Evolutionary conservation across 2,113 vertebrate species (phyloP).

Genomic region (Clupea harengus): DNA sequence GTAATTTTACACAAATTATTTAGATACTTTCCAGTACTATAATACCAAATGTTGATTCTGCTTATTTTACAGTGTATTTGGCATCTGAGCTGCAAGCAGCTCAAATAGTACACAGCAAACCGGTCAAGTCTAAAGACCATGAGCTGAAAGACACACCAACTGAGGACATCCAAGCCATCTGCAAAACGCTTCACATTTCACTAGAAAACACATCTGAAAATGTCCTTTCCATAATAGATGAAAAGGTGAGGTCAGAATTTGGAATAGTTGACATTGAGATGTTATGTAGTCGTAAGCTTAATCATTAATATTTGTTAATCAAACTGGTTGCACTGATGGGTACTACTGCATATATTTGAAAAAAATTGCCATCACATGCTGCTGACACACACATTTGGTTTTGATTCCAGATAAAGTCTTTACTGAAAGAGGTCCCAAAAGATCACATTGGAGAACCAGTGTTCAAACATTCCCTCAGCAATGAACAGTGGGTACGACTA

Average conservation of each 20-base stretch:
- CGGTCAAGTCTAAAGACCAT: constrained; percentile 52
- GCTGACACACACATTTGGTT: not conserved
- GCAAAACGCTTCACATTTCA: constrained; percentile 72
- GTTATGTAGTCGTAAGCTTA: not conserved
- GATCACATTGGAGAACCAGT: constrained; percentile 76
- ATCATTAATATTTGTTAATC: not conserved
- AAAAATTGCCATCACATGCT: not conserved
- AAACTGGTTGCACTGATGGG: not conserved
- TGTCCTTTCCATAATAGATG: constrained; percentile 73
- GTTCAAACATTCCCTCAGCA: constrained; percentile 75
- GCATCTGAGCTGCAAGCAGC: constrained; percentile 94
- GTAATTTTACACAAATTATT: not conserved
- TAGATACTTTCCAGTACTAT: not conserved
- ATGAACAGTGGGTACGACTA: constrained; percentile 80
- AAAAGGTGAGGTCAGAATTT: constrained; percentile 73
- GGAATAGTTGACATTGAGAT: not conserved
- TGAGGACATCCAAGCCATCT: constrained; percentile 78
- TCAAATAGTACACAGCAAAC: constrained; percentile 77
- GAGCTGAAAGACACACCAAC: constrained; percentile 64
- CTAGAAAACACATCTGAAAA: constrained; percentile 65
- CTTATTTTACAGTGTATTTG: constrained; percentile 80
- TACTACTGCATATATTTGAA: not conserved
- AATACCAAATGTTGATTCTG: not conserved
- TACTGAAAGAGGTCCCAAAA: constrained; percentile 76
- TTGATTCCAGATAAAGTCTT: constrained; percentile 73